Base-by-base conservation (phyloP, 2,888 invertebrate species). In the Lamproptera curius region DNA sequence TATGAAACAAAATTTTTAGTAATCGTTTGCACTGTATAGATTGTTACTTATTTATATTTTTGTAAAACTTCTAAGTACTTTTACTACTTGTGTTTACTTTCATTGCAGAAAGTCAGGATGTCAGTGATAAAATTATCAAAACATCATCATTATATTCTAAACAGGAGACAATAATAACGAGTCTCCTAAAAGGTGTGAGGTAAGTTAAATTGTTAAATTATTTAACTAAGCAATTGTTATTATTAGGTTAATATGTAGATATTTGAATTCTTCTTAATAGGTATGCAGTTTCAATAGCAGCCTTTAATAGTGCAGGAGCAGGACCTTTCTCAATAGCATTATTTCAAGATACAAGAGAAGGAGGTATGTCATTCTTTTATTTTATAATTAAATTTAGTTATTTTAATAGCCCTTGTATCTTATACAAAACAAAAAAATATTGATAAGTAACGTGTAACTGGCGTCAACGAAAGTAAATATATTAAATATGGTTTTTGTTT, bases 301-400 rank as follows among this genome's bases (percentile, higher is more conserved):
- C 96, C 0, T 94, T 94, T 73, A 97, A 97, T 73, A 91, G 92
- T 51, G 93, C 95, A 10, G 96, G 96, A 0, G 90, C 92, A 34
- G 96, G 97, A 6, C 95, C 96, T 0, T 91, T 92, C 57, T 95
- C 95, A 10, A 89, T 92, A 2, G 91, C 93, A 23, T 86, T 95
- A 14, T 91, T 93, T 57, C 94, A 94, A 50, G 94, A 94, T 28
- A 97, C 97, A 0, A 90, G 95, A 50, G 96, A 96, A 89, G 96
- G 96, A 74, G 93, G 94, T 93, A 76, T 78, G 23, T 8, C 11
- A 39, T 31, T 31, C 20, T n/a, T n/a, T n/a, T n/a, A n/a, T n/a
- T n/a, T n/a, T n/a, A n/a, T n/a, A n/a, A n/a, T n/a, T n/a, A n/a
- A n/a, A n/a, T n/a, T n/a, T n/a, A n/a, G n/a, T n/a, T n/a, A n/a